phyloP scores from a whole-genome alignment of 2,113 vertebrate species.

The Mobula hypostoma region DNA sequence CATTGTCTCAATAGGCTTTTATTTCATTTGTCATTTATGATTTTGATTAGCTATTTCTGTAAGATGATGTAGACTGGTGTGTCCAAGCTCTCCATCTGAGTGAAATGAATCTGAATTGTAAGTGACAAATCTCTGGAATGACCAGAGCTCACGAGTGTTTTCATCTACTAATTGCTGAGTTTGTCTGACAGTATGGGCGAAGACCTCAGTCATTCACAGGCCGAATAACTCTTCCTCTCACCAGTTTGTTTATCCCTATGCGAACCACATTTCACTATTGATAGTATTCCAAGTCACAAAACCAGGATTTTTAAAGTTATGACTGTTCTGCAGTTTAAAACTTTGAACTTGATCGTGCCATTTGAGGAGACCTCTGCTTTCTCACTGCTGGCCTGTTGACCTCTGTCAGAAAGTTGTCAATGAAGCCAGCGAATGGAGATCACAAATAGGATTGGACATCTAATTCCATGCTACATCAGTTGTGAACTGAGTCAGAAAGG shows the following conservation, averaged over 20 bases:
- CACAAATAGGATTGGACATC: neutral
- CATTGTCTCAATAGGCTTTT: neutral
- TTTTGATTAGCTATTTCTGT: neutral
- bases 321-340: too few species aligned
- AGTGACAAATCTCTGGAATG: neutral
- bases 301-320: neutral
- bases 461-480: neutral
- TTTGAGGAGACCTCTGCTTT: neutral
- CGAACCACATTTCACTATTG: neutral
- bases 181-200: neutral
- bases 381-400: neutral
- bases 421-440: neutral
- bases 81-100: neutral
- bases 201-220: neutral
- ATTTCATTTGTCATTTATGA: neutral
- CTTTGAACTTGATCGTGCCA: neutral
- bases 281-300: neutral
- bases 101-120: neutral
- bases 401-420: neutral
- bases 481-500: neutral
- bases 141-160: neutral
- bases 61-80: neutral
- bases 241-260: neutral
- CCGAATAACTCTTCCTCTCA: neutral
- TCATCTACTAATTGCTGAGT: neutral